Base-by-base conservation (phyloP, 2,797 vertebrate species). In the Chromobotia macracanthus region DNA sequence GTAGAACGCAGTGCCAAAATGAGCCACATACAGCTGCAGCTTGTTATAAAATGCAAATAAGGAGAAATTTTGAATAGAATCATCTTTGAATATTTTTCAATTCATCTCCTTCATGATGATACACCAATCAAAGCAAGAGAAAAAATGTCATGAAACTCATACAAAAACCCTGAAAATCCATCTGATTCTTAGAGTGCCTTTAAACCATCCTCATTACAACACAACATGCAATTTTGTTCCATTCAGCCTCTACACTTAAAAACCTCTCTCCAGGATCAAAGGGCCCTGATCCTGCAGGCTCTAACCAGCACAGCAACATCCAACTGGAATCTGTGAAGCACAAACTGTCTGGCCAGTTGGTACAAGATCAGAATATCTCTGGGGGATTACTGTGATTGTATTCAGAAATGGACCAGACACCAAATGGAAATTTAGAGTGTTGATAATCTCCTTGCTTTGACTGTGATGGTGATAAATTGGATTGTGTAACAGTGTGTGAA, bases 331-430 rank as follows among this genome's bases (percentile, higher is more conserved):
- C 56, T 64, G 76, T 71, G 46, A 69, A 69, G 65, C 46, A 6
- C 67, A 53, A 60, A 63, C 13, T 2, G 25, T 61, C n/a, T 71
- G 67, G 58, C 67, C 67, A 79, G 58, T 28, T 64, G 67, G 71
- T 19, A 53, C 58, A 55, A 44, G 66, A 79, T 79, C 68, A 70
- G 66, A 70, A 77, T 61, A 55, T 64, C 28, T 72, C 58, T 72
- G 44, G n/a, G 46, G 68, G 77, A 71, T 79, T 79, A 71, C 48
- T 5, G 44, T 63, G 67, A 72, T 71, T 53, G 46, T 53, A 53
- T 55, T 71, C 31, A 71, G 46, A 79, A 55, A 63, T 28, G 48
- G 56, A 60, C 60, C 67, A 70, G 56, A 71, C 53, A 56, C 7
- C 8, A 28, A 35, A 25, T 69, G 61, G 31, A 66, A 66, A 75